Percentiles rank a stretch among this genome's conserved stretches.
Conservation (phyloP, 2,113 vertebrate genomes). For the Cebus imitator region DNA sequence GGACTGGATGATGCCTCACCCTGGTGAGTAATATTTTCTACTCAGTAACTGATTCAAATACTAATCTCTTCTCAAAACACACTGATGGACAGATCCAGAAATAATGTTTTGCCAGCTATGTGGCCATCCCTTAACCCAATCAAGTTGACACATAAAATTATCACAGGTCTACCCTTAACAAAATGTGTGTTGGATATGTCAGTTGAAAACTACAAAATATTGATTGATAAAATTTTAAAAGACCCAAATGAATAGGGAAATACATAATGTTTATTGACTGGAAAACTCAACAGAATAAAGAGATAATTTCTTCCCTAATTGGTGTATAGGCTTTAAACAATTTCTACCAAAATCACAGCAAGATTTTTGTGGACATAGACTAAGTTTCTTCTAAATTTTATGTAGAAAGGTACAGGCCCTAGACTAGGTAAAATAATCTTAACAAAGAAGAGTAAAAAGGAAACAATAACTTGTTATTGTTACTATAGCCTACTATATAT, state of each 20-base stretch:
- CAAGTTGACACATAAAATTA: background rate
- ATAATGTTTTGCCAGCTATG: background rate
- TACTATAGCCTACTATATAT: background rate
- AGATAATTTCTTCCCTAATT: background rate
- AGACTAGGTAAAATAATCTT: background rate
- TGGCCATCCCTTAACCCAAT: background rate
- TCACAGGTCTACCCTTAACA: background rate
- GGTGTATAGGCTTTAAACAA: background rate
- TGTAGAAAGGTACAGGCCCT: background rate
- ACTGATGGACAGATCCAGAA: background rate
- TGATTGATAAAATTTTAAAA: background rate
- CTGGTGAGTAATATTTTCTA: background rate
- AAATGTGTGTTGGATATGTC: background rate
- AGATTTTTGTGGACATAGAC: background rate
- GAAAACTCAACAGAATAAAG: background rate
- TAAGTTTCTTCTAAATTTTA: slow-evolving; percentile 16
- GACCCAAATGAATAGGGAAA: background rate
- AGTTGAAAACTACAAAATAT: background rate
- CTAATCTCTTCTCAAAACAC: background rate
- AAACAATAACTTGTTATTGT: background rate
- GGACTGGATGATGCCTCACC: background rate
- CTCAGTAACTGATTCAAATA: background rate
- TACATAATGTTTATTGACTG: background rate
- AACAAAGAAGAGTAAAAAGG: background rate
- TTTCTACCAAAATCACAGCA: background rate